Percentiles rank a stretch among this genome's conserved stretches.
phyloP scores from a whole-genome alignment of 1,140 invertebrate genomes.

The Charaxes varanes region DNA sequence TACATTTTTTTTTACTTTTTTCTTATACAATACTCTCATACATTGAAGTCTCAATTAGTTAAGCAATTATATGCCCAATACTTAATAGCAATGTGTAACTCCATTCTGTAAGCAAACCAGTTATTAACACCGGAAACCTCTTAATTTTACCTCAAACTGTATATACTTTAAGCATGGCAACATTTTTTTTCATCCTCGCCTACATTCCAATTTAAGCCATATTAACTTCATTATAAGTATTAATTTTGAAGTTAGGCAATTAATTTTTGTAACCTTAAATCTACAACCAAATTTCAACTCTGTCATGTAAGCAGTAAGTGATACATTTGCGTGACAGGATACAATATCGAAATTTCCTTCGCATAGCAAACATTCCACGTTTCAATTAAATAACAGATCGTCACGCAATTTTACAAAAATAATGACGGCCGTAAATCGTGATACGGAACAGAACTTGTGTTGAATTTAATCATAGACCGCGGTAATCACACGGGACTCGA shows the following conservation, averaged over 20 bases:
- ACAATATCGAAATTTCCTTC: not conserved
- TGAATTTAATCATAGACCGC: slow-evolving; percentile 3
- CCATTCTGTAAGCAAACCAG: slow-evolving; percentile 21
- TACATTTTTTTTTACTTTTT: not conserved
- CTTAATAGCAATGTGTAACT: slow-evolving; percentile 10
- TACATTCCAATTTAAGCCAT: not conserved
- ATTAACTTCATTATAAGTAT: not conserved
- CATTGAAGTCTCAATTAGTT: not conserved
- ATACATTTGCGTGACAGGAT: no score
- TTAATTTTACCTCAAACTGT: slow-evolving; percentile 27
- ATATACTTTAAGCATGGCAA: slow-evolving; percentile 17
- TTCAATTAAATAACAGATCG: slow-evolving; percentile 26
- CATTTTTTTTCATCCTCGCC: slow-evolving; percentile 3
- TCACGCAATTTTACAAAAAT: slow-evolving; percentile 24
- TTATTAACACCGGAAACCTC: slow-evolving; percentile 30
- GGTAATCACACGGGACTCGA: no score
- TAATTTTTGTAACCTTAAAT: no score
- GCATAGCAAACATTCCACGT: slow-evolving; percentile 16
- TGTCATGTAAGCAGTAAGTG: no score
- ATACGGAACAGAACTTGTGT: slow-evolving; percentile 10
- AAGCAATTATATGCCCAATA: slow-evolving; percentile 2
- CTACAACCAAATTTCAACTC: no score
- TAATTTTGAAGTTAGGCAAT: not conserved
- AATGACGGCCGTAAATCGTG: slow-evolving; percentile 17
- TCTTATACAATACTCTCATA: no score